Conservation (phyloP, 2,797 vertebrate species). For the Craterocephalus amniculus region DNA sequence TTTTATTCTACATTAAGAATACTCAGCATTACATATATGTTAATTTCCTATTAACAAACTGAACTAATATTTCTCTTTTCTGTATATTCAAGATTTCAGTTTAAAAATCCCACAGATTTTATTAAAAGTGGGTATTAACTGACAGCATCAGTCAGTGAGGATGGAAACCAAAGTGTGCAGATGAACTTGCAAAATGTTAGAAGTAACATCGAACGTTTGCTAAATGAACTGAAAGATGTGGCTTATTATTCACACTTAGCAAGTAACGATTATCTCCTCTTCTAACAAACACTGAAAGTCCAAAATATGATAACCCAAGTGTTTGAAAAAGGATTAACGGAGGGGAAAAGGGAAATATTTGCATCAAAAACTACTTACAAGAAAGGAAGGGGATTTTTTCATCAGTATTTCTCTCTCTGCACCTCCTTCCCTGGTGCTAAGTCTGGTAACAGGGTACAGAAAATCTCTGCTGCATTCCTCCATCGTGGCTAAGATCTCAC, state of each 20-base stretch:
- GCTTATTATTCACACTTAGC: neutral
- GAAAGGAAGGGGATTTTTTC: conserved; percentile 87
- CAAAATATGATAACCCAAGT: neutral
- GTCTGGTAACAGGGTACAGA: conserved; percentile 88
- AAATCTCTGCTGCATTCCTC: conserved; percentile 91
- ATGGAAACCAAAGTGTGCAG: neutral
- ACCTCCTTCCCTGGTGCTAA: conserved; percentile 77
- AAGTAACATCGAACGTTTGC: neutral
- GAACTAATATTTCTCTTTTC: neutral
- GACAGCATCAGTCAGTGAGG: neutral
- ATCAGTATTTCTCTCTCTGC: conserved; percentile 89
- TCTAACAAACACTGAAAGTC: neutral
- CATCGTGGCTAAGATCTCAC: conserved; percentile 88
- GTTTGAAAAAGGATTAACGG: neutral
- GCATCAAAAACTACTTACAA: conserved; percentile 80
- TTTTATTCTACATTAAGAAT: neutral
- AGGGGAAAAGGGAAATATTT: conserved; percentile 3
- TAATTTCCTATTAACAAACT: neutral
- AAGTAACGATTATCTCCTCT: neutral
- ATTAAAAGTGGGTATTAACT: neutral
- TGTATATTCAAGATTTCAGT: neutral
- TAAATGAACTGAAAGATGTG: neutral
- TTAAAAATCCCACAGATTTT: neutral
- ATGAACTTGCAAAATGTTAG: neutral
- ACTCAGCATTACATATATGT: neutral